Conservation (phyloP, 2,113 vertebrate genomes). For the Hyperopisus bebe region DNA sequence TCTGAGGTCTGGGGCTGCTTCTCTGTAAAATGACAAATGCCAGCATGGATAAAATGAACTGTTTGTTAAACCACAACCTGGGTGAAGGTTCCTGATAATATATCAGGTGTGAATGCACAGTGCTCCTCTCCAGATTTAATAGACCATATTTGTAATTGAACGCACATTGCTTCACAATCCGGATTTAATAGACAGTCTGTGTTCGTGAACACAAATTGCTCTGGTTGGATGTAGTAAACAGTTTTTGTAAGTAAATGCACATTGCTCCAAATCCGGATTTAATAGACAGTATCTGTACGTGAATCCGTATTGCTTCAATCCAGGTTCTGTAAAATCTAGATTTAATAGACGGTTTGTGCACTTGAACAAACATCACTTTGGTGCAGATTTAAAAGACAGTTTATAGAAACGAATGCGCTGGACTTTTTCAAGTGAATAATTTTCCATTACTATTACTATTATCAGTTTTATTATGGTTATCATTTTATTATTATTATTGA, state of each 20-base stretch:
- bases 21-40: background rate
- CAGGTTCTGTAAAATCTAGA: background rate
- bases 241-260: background rate
- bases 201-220: background rate
- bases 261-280: background rate
- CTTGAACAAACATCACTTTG: background rate
- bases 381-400: background rate
- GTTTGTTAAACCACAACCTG: background rate
- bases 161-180: background rate
- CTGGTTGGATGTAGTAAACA: background rate
- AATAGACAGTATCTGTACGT: background rate
- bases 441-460: background rate
- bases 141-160: background rate
- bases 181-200: background rate
- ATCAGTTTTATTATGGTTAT: background rate
- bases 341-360: background rate
- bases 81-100: background rate
- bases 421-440: background rate
- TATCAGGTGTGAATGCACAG: background rate
- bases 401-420: too few species aligned
- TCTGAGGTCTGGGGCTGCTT: background rate
- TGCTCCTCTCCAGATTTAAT: background rate
- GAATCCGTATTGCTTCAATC: background rate
- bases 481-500: background rate
- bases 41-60: background rate